These are phyloP conservation scores for Tethya wilhelma DNA, from an alignment of 37 sponge, comb jelly and placozoan species.

Conservation along the genomic window DNA sequence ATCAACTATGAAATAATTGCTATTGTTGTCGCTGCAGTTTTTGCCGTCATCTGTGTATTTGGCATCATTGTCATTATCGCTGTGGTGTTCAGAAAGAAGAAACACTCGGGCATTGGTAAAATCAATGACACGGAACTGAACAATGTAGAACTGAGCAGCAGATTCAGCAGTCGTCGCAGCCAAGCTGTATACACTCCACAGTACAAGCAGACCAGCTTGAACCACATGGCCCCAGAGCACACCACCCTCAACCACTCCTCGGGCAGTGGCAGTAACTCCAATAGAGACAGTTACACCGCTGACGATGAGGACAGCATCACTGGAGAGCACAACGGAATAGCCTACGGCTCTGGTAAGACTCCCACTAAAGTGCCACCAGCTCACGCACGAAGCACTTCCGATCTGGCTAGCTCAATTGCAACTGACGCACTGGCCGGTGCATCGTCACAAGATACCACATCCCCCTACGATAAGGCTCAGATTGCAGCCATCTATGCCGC, in stretches of 20 bases:
- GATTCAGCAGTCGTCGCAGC: slow-evolving; percentile 11
- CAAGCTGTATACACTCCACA: background rate
- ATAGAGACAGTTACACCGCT: slow-evolving; percentile 11
- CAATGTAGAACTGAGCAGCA: background rate
- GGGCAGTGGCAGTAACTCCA: background rate
- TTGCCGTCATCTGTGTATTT: background rate
- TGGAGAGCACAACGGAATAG: background rate
- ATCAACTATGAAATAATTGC: background rate
- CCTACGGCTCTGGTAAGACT: slow-evolving; percentile 13
- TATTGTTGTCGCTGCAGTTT: slow-evolving; percentile 7
- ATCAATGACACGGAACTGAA: slow-evolving; percentile 24
- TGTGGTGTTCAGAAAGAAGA: slow-evolving; percentile 8
- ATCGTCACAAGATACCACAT: slow-evolving; percentile 5
- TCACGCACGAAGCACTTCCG: slow-evolving; percentile 73
- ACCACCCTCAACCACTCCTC: background rate
- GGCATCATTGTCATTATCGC: background rate
- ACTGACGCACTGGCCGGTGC: slow-evolving; percentile 40
- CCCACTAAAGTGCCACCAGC: slow-evolving; percentile 1
- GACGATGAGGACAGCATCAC: slow-evolving; percentile 26
- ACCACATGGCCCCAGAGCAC: slow-evolving; percentile 72
- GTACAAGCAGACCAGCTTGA: slow-evolving; percentile 15
- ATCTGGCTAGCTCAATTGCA: slow-evolving; percentile 56
- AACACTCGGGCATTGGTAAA: background rate
- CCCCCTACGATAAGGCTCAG: slow-evolving; percentile 55
- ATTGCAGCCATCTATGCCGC: slow-evolving; percentile 58